These are phyloP conservation scores for Cephalopachus bancanus DNA, from an alignment of 2,797 vertebrate genomes.

Conservation along the genomic window DNA sequence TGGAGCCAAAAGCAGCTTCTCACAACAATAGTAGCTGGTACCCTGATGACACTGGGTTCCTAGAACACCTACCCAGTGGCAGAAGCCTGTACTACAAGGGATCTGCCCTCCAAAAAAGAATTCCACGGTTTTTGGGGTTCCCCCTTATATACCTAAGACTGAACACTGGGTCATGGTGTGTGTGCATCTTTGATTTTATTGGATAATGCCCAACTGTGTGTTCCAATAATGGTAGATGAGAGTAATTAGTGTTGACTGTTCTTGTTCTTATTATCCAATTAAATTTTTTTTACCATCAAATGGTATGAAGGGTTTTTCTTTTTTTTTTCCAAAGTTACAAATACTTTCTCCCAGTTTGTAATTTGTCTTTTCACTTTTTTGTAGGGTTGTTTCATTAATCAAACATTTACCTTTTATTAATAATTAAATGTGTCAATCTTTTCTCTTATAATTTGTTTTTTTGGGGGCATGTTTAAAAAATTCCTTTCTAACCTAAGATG, in stretches of 20 bases:
- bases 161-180: neutral
- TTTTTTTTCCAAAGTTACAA: neutral
- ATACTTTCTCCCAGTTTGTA: neutral
- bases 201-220: neutral
- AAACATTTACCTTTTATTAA: neutral
- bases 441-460: neutral
- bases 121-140: too few relatives aligned
- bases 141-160: neutral
- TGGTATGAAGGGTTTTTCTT: neutral
- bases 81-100: too few relatives aligned
- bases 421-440: slow-evolving; percentile 11
- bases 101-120: too few relatives aligned
- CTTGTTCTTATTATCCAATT: neutral
- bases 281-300: neutral
- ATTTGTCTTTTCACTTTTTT: slow-evolving; percentile 35
- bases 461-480: neutral
- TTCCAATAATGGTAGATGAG: neutral
- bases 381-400: neutral
- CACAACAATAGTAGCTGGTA: too few relatives aligned
- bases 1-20: too few relatives aligned
- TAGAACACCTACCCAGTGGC: too few relatives aligned
- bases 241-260: neutral
- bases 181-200: neutral
- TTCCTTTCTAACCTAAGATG: neutral
- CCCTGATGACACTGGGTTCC: too few relatives aligned